These are phyloP conservation scores for Myathropa florea DNA, from an alignment of 2,888 invertebrate genomes.

Conservation along the genomic window DNA sequence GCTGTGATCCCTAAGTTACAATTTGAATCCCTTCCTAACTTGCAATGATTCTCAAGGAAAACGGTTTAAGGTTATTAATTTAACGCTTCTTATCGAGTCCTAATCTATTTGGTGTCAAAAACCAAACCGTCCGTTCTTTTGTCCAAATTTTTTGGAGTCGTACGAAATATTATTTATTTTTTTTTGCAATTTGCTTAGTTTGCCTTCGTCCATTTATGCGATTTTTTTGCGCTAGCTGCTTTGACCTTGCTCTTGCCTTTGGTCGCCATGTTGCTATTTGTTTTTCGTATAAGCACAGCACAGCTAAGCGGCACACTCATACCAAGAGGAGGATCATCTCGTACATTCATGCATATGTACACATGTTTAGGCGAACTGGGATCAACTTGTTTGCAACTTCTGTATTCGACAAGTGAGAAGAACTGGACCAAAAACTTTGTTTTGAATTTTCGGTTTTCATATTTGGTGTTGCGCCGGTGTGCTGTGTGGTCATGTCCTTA, in stretches of 20 bases:
- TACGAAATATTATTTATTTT: constrained; percentile 34
- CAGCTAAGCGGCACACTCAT: background rate
- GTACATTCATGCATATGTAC: background rate
- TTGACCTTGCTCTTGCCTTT: constrained; percentile 36
- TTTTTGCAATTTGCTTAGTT: constrained; percentile 14
- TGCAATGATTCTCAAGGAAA: constrained; percentile 33
- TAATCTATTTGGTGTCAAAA: constrained; percentile 60
- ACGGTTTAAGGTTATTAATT: constrained; percentile 63
- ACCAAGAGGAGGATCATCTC: background rate
- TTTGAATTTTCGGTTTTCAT: constrained; percentile 41
- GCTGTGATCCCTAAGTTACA: constrained; percentile 27
- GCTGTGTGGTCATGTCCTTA: background rate
- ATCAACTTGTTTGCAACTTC: constrained; percentile 25
- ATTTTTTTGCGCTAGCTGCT: constrained; percentile 44
- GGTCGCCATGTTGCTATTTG: background rate
- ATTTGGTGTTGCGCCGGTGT: background rate
- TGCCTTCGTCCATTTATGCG: constrained; percentile 45
- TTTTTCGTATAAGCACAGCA: no score
- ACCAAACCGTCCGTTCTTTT: constrained; percentile 51
- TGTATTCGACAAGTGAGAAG: constrained; percentile 36
- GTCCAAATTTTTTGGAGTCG: constrained; percentile 10
- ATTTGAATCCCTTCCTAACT: constrained; percentile 25
- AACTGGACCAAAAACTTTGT: constrained; percentile 28
- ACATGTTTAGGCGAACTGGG: background rate
- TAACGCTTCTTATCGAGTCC: constrained; percentile 60